phyloP scores from a whole-genome alignment of 2,888 invertebrate genomes.

The Synanthedon vespiformis region DNA sequence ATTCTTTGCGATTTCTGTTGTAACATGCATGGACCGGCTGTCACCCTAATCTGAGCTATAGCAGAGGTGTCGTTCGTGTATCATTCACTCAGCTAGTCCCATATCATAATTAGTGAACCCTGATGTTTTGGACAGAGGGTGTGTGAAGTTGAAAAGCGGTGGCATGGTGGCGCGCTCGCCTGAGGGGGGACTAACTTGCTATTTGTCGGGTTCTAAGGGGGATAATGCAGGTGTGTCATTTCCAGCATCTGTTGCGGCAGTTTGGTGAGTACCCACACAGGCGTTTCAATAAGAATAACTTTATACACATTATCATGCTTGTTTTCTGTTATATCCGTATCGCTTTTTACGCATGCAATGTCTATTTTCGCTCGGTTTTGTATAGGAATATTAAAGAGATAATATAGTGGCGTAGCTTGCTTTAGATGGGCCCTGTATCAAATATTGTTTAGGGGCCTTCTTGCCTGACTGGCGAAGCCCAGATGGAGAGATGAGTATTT shows the following conservation, averaged over 20 bases:
- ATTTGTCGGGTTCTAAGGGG: conserved; percentile 50
- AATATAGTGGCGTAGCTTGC: no score
- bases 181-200: conserved; percentile 39
- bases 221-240: conserved; percentile 72
- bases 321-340: neutral
- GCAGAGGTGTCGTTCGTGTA: conserved; percentile 6
- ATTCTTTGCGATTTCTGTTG: conserved; percentile 56
- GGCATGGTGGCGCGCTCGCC: conserved; percentile 35
- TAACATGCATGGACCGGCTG: conserved; percentile 52
- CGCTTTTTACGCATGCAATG: no score
- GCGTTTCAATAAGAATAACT: neutral
- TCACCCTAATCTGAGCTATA: conserved; percentile 25
- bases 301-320: neutral
- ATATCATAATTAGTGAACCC: conserved; percentile 44
- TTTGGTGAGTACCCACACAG: conserved; percentile 57
- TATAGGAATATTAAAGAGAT: no score
- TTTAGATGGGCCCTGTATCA: no score
- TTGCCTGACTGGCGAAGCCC: no score
- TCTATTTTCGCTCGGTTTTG: no score
- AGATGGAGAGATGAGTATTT: no score
- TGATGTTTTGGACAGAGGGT: conserved; percentile 68
- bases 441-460: no score
- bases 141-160: conserved; percentile 44
- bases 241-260: conserved; percentile 68
- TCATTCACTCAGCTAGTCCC: conserved; percentile 32